These are phyloP conservation scores for Caerostris extrusa DNA, from an alignment of 1,140 invertebrate genomes.

Conservation along the genomic window DNA sequence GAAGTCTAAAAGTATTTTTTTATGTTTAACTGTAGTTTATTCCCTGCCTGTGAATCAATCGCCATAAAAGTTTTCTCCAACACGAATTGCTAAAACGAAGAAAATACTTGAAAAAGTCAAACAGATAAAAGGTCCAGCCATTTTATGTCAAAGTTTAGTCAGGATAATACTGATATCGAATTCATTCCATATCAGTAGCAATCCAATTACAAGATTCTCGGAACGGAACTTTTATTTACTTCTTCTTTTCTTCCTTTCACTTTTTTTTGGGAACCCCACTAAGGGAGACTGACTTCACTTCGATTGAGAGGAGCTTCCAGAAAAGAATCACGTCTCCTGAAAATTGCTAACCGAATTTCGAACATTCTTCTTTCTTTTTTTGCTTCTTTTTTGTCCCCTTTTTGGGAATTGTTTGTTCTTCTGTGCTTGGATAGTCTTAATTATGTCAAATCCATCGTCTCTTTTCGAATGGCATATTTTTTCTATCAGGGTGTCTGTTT, in stretches of 20 bases:
- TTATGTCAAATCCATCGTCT: slow-evolving; percentile 25
- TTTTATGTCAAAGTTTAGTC: slow-evolving; percentile 46
- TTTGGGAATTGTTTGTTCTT: background rate
- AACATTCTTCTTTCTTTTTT: slow-evolving; percentile 25
- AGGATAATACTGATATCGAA: slow-evolving; percentile 54
- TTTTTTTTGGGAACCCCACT: slow-evolving; percentile 33
- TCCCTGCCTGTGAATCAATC: background rate
- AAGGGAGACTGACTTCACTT: slow-evolving; percentile 11
- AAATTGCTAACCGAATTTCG: slow-evolving; percentile 67
- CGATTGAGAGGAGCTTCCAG: slow-evolving; percentile 22
- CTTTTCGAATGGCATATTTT: background rate
- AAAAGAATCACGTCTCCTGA: slow-evolving; percentile 64
- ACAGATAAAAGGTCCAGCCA: slow-evolving; percentile 3
- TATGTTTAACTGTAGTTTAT: too few relatives aligned
- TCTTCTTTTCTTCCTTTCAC: background rate
- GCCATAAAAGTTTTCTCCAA: background rate
- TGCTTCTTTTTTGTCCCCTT: background rate
- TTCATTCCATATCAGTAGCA: slow-evolving; percentile 66
- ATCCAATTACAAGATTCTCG: slow-evolving; percentile 54
- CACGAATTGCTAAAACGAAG: background rate
- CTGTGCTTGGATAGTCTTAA: slow-evolving; percentile 28
- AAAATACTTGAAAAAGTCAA: background rate
- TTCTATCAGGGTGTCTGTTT: too few relatives aligned
- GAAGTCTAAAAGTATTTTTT: too few relatives aligned
- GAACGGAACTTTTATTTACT: slow-evolving; percentile 55